Evolutionary conservation across 2,888 invertebrate species (phyloP), one percentile per base, ranked within the genome.

Genomic region (Osmoderma eremita): DNA sequence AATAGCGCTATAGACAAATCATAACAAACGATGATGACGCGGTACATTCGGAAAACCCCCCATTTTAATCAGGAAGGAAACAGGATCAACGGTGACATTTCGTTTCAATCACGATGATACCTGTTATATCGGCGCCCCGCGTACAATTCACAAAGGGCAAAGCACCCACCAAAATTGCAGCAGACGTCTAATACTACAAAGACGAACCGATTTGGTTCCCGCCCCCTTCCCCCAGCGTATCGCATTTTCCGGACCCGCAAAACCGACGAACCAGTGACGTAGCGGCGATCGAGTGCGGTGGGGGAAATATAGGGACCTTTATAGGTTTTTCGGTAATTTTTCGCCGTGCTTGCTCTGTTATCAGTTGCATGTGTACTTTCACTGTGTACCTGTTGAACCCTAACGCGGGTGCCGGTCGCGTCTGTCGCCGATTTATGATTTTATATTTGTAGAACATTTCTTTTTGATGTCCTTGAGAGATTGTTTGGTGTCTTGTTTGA

Each of bases 321-420:
- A 24, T 30, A 51, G 15, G n/a, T 51, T 51, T n/a, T 51, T 51
- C 30, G 30, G 50, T 51, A 24, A 51, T 24, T 51, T 51, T 51
- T 51, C 50, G 15, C 50, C 24, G 30, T 51, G 13, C 30, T 30
- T 10, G 6, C 30, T 8, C 12, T 13, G 24, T 51, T 24, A 51
- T 51, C 36, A 51, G 15, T 38, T 17, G 53, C 42, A 42, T 42
- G 42, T 30, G 42, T 24, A 39, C 53, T 54, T 54, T 39, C 53
- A 30, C 50, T 6, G 30, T 10, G 50, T 51, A 51, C 50, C 17
- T 51, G 50, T 51, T 51, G 50, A 51, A 45, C 24, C 50, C 15
- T 30, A 30, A 5, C 13, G 12, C 24, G 30, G 50, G 30, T 51
- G 15, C 10, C n/a, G 13, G 15, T 51, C 24, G 15, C 15, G 13